phyloP scores from a whole-genome alignment of 2,113 vertebrate genomes.

The Xyliphius kryptos region DNA sequence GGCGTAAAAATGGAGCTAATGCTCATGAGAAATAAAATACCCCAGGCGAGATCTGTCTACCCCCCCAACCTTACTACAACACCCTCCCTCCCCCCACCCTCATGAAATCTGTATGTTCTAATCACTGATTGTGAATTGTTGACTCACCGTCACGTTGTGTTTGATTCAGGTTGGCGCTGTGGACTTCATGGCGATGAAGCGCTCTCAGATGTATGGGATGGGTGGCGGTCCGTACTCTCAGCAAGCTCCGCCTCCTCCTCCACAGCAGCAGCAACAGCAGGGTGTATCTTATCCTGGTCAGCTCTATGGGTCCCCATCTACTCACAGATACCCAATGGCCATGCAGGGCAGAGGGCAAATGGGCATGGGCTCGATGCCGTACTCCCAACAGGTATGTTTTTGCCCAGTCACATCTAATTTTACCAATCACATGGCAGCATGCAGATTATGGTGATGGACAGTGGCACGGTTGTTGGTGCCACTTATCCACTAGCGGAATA shows the following conservation, averaged over 20 bases:
- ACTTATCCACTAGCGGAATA: too few relatives aligned
- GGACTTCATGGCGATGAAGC: conserved; percentile 97
- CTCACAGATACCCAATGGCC: conserved; percentile 85
- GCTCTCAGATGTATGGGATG: conserved; percentile 90
- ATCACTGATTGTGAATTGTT: too few relatives aligned
- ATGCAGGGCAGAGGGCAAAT: conserved; percentile 83
- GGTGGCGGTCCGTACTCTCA: conserved; percentile 80
- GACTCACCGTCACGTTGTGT: background rate
- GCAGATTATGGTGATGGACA: too few relatives aligned
- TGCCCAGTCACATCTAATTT: too few relatives aligned
- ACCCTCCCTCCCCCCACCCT: background rate
- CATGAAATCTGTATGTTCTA: too few relatives aligned
- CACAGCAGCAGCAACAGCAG: conserved; percentile 50
- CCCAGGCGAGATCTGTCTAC: conserved; percentile 43
- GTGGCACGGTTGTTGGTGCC: too few relatives aligned
- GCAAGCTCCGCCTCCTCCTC: conserved; percentile 36
- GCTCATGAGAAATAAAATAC: conserved; percentile 50
- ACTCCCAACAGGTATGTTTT: conserved; percentile 82
- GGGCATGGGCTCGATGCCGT: conserved; percentile 83
- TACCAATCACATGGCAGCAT: too few relatives aligned
- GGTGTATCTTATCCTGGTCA: conserved; percentile 81
- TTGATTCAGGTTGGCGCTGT: conserved; percentile 79
- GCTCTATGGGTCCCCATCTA: conserved; percentile 78
- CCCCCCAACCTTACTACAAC: too few relatives aligned
- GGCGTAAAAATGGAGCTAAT: conserved; percentile 47